Base-by-base conservation (phyloP, 2,888 invertebrate genomes). In the Bombylius discolor region DNA sequence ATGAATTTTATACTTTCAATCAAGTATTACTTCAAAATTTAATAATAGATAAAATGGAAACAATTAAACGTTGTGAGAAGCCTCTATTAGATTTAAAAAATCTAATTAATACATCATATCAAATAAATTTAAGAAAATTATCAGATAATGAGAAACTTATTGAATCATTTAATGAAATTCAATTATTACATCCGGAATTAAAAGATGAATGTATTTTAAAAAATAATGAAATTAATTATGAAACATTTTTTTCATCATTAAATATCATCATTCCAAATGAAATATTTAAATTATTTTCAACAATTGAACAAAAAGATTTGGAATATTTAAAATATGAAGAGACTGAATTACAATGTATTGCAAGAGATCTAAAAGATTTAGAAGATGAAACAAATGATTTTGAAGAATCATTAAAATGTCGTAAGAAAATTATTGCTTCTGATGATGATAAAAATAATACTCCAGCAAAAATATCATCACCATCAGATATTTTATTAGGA, bases 321-420 rank as follows among this genome's bases (percentile, higher is more conserved):
- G 11, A 32, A 9, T 23, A 42, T 14, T 46, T 52, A 3, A 14
- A 51, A 34, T 47, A 12, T n/a, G 42, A 56, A 52, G 34, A 53
- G 8, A 53, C 13, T 23, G 53, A 54, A 54, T 34, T 54, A 12
- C 33, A 54, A 14, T n/a, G 11, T 8, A 33, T 54, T 11, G 5
- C 9, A 4, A 12, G 45, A 23, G 68, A 69, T 14, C 61, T 70
- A 14, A 57, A 64, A 5, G 65, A 67, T 52, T 64, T 69, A 5
- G 68, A 70, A 51, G 47, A 34, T 0, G 66, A 72, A 52, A 56
- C 68, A 4, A 66, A 58, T 1, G 62, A 64, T 11, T 64, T 70
- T 23, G 45, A 61, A 59, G 56, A 31, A 23, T 46, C 34, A 9
- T 32, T 32, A 14, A 8, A 9, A 23, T 23, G 3, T 23, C 23